Evolutionary conservation across 2,797 vertebrate genomes (phyloP).

Genomic region (Rhinoraja longicauda): DNA sequence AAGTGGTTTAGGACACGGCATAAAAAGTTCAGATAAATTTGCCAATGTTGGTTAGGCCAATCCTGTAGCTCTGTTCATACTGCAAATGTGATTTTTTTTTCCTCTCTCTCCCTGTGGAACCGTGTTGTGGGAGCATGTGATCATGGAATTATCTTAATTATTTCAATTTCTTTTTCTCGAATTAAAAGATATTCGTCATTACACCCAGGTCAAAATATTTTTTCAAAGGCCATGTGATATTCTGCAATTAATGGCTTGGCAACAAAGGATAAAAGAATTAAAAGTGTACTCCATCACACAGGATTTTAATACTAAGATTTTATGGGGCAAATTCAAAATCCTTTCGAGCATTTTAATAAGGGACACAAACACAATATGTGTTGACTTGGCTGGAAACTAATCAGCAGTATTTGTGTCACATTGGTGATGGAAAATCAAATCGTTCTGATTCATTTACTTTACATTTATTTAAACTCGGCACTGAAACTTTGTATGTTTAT

Average conservation of each 20-base stretch:
- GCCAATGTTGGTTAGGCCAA: not conserved
- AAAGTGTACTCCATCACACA: not conserved
- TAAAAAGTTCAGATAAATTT: not conserved
- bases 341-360: constrained; percentile 28
- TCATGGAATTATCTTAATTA: not conserved
- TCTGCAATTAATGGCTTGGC: not conserved
- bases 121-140: not conserved
- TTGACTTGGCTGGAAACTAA: constrained; percentile 23
- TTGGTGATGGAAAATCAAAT: constrained; percentile 32
- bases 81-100: too few species aligned
- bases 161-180: not conserved
- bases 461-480: not conserved
- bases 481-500: constrained; percentile 23
- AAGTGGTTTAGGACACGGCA: not conserved
- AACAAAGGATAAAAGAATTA: not conserved
- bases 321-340: constrained; percentile 15
- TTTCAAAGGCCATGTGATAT: not conserved
- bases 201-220: not conserved
- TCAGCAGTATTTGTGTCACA: not conserved
- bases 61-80: not conserved
- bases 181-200: not conserved
- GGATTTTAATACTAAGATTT: not conserved
- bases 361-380: not conserved
- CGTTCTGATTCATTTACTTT: constrained; percentile 23
- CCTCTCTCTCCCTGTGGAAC: too few species aligned